A percentile compares a stretch with the other conserved stretches of the same genome.
Evolutionary conservation across 2,888 invertebrate species (phyloP).

Genomic region (Lypha dubia): DNA sequence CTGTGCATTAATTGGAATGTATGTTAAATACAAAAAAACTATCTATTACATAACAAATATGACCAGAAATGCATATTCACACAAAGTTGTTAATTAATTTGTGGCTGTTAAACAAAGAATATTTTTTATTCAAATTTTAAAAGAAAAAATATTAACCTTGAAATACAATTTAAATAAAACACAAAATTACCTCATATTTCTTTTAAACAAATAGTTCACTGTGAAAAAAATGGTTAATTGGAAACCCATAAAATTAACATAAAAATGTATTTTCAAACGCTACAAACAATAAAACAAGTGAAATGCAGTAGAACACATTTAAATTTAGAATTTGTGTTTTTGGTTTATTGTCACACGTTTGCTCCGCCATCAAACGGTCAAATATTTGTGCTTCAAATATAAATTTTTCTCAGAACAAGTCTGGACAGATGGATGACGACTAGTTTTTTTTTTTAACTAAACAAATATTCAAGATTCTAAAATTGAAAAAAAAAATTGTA

Average conservation of each 20-base stretch:
- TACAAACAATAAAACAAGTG: not conserved
- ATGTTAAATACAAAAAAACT: not conserved
- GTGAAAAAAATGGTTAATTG: not conserved
- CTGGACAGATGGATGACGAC: not conserved
- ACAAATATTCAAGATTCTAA: not conserved
- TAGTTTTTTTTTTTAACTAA: not conserved
- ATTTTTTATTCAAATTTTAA: slow-evolving; percentile 29
- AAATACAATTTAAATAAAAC: slow-evolving; percentile 30
- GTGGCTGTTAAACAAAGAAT: slow-evolving; percentile 15
- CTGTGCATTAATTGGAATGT: not conserved
- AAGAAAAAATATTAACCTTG: slow-evolving; percentile 42
- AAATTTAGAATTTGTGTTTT: not conserved
- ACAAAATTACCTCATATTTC: slow-evolving; percentile 26
- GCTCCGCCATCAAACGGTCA: slow-evolving; percentile 9
- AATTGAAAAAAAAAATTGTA: not conserved
- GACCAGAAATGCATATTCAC: slow-evolving; percentile 4
- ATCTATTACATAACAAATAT: not conserved
- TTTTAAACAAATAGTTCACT: not conserved
- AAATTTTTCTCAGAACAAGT: not conserved
- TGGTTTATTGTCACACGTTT: slow-evolving; percentile 1
- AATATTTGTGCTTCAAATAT: not conserved
- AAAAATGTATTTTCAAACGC: not conserved
- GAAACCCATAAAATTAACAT: not conserved
- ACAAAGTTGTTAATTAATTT: slow-evolving; percentile 14
- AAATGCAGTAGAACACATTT: not conserved